Percentiles rank a stretch among this genome's conserved stretches.
These are phyloP conservation scores for Chrysocyon brachyurus DNA, from an alignment of 2,797 vertebrate genomes.

Conservation along the genomic window DNA sequence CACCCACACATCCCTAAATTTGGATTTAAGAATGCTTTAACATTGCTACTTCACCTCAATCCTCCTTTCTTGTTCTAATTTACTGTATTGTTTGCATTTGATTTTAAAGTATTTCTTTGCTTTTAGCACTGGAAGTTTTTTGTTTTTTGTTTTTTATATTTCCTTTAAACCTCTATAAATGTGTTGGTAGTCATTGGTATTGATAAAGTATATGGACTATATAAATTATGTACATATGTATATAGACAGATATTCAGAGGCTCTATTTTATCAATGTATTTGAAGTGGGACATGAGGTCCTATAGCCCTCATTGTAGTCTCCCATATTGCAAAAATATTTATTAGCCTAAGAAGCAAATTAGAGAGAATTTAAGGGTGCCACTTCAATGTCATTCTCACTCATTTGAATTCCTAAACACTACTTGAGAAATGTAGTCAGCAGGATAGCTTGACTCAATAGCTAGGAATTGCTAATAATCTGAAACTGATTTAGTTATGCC, in stretches of 20 bases:
- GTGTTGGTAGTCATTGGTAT: not conserved
- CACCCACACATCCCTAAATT: not conserved
- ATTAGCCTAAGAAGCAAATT: not conserved
- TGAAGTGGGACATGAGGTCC: not conserved
- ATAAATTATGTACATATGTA: not conserved
- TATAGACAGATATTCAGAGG: not conserved
- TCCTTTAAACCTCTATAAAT: not conserved
- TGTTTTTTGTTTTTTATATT: not conserved
- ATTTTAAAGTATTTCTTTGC: not conserved
- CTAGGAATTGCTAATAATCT: not conserved
- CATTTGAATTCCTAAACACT: not conserved
- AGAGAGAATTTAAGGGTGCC: not conserved
- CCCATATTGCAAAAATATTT: not conserved
- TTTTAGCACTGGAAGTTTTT: not conserved
- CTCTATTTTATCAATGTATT: not conserved
- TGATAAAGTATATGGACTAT: not conserved
- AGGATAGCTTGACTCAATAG: not conserved
- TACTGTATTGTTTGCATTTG: not conserved
- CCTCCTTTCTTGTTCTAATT: not conserved
- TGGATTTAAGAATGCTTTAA: not conserved
- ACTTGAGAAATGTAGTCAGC: not conserved
- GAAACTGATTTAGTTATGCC: not conserved
- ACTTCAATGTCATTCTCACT: not conserved
- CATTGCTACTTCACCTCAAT: not conserved
- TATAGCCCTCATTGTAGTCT: not conserved